A percentile compares a stretch with the other conserved stretches of the same genome.
Conservation (phyloP, 2,888 invertebrate genomes). For the Imbricaverruca yamaguchii region DNA sequence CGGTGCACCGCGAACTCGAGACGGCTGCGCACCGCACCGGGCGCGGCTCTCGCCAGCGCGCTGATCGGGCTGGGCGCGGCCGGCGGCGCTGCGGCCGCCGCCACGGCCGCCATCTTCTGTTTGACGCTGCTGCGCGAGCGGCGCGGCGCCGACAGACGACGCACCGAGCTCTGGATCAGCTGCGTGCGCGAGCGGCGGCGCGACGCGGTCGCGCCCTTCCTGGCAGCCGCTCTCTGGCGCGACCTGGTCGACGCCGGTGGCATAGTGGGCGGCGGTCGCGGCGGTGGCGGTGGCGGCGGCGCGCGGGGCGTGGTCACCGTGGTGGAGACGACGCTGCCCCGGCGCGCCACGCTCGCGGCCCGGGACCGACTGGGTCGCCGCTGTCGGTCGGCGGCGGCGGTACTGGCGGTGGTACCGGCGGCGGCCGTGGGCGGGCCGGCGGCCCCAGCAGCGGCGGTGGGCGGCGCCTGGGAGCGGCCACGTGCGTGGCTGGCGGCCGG, state of each 20-base stretch:
- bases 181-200: constrained; percentile 11
- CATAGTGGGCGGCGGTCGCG: background rate
- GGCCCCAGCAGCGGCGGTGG: background rate
- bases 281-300: background rate
- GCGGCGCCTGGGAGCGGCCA: constrained; percentile 6
- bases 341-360: background rate
- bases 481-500: constrained; percentile 7
- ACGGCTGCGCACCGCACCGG: background rate
- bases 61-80: too few relatives aligned
- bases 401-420: background rate
- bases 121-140: background rate
- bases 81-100: background rate
- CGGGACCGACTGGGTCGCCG: constrained; percentile 17
- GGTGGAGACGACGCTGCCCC: background rate
- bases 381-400: constrained; percentile 28
- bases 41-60: background rate
- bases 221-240: background rate
- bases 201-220: background rate
- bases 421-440: too few relatives aligned
- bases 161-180: constrained; percentile 10
- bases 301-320: background rate
- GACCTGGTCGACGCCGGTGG: background rate
- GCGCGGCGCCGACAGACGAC: background rate
- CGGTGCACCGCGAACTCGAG: background rate
- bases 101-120: background rate